Evolutionary conservation across 2,797 vertebrate genomes (phyloP).

Genomic region (Notoglanidium macrostoma): DNA sequence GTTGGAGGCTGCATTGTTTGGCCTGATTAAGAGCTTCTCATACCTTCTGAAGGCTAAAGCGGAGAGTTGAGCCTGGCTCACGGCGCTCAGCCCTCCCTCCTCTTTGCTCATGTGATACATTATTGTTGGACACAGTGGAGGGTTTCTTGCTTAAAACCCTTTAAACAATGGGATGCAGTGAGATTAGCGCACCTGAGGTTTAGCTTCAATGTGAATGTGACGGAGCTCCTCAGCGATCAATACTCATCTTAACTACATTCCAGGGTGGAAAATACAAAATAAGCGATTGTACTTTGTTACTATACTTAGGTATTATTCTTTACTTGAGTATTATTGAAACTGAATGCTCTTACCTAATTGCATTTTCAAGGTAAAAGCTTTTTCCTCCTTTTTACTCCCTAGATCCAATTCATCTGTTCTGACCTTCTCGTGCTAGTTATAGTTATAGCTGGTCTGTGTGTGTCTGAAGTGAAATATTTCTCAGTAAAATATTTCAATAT

Average conservation of each 20-base stretch:
- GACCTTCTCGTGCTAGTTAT: background rate
- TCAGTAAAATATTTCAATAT: background rate
- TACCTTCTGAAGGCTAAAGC: slow-evolving; percentile 68
- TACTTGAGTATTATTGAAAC: background rate
- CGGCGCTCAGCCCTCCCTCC: slow-evolving; percentile 53
- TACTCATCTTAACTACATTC: slow-evolving; percentile 7
- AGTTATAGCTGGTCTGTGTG: background rate
- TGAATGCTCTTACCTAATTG: background rate
- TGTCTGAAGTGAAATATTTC: background rate
- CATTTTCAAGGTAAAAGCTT: background rate
- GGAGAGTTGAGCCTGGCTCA: slow-evolving; percentile 52
- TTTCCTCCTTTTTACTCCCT: background rate
- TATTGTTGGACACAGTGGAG: slow-evolving; percentile 69
- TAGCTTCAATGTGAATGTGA: slow-evolving; percentile 47
- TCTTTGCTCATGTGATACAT: slow-evolving; percentile 69
- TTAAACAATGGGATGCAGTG: slow-evolving; percentile 72
- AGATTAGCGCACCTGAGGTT: slow-evolving; percentile 71
- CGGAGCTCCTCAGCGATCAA: slow-evolving; percentile 13
- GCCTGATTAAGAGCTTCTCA: slow-evolving; percentile 79
- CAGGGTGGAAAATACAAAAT: background rate
- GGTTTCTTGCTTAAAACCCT: slow-evolving; percentile 65
- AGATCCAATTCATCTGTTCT: background rate
- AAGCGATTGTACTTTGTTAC: background rate
- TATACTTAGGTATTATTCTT: background rate
- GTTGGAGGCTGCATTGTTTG: slow-evolving; percentile 75